Percentiles rank a stretch among this genome's conserved stretches.
These are phyloP conservation scores for Ptilonorhynchus violaceus DNA, from an alignment of 2,113 vertebrate genomes.

Conservation along the genomic window DNA sequence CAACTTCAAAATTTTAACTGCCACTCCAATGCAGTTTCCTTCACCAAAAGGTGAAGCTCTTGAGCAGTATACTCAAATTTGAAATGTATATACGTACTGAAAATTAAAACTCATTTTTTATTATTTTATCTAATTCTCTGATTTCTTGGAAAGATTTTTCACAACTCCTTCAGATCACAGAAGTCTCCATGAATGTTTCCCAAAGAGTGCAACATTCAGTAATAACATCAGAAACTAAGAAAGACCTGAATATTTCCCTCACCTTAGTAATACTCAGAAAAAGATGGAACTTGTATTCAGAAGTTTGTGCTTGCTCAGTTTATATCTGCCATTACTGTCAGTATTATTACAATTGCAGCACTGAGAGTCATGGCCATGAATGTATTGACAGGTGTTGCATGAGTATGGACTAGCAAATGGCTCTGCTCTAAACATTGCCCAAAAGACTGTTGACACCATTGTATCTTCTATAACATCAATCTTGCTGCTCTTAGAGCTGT, in stretches of 20 bases:
- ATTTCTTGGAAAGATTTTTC: neutral
- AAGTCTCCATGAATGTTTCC: neutral
- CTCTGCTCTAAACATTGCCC: neutral
- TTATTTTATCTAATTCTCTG: neutral
- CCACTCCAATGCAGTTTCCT: neutral
- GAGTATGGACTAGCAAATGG: neutral
- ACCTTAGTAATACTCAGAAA: neutral
- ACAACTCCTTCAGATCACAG: neutral
- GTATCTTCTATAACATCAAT: neutral
- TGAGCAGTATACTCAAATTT: neutral
- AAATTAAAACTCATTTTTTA: neutral
- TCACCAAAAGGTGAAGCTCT: neutral
- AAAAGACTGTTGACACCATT: neutral
- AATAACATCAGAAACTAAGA: neutral
- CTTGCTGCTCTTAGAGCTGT: neutral
- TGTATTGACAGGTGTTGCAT: neutral
- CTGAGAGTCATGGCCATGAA: neutral
- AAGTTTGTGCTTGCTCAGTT: neutral
- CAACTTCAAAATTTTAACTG: neutral
- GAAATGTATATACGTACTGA: neutral
- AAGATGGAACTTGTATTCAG: neutral
- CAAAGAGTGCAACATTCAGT: neutral
- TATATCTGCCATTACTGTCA: neutral
- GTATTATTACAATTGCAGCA: neutral
- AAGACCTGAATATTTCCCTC: neutral